Evolutionary conservation across 2,797 vertebrate genomes (phyloP).

Genomic region (Phalanger gymnotis): DNA sequence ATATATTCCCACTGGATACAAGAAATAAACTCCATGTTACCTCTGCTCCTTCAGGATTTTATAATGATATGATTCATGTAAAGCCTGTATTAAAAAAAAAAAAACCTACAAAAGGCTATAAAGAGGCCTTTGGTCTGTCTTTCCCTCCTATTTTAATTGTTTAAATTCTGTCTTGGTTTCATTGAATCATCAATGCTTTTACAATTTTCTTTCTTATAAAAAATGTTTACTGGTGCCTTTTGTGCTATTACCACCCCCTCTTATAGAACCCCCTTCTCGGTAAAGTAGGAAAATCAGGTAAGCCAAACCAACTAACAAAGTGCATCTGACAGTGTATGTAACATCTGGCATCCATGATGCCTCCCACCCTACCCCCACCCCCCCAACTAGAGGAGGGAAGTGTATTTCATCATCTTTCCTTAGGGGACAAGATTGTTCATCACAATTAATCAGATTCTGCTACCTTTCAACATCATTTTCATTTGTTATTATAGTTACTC

Average conservation of each 20-base stretch:
- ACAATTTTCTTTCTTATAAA: background rate
- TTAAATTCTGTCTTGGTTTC: background rate
- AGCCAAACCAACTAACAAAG: background rate
- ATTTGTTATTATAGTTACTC: background rate
- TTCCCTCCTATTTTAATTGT: background rate
- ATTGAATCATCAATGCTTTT: background rate
- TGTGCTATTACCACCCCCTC: background rate
- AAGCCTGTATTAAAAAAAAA: background rate
- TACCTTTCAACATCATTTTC: background rate
- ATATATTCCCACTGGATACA: background rate
- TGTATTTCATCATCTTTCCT: background rate
- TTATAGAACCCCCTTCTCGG: background rate
- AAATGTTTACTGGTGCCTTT: background rate
- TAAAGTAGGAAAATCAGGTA: background rate
- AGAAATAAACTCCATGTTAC: constrained; percentile 39
- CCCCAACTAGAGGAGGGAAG: background rate
- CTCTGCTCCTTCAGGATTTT: background rate
- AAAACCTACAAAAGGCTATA: background rate
- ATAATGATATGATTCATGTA: background rate
- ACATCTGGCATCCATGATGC: background rate
- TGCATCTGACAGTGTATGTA: background rate
- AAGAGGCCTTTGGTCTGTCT: background rate
- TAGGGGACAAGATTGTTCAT: background rate
- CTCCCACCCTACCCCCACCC: too few relatives aligned
- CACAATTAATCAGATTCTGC: background rate